Evolutionary conservation across 2,797 vertebrate species (phyloP), one percentile per base, ranked within the genome.

Genomic region (Bothrops alternatus): DNA sequence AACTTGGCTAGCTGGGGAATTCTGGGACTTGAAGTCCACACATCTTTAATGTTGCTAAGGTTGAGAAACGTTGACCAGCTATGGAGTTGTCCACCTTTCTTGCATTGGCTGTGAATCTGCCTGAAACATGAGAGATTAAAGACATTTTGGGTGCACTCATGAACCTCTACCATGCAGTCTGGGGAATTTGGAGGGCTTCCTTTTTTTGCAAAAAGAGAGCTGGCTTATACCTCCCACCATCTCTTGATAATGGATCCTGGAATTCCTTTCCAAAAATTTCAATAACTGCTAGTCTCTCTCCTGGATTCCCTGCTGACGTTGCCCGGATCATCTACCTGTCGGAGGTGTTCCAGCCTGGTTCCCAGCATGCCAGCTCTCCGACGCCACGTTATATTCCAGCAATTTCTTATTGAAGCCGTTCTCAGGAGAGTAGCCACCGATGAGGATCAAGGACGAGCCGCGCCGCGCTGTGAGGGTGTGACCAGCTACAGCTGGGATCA

Each of bases 341-440:
- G 97, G 97, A 3, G 99, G 98, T 1, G 98, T 99, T 90, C 99
- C 99, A 0, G 97, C 98, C 95, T 98, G 98, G 18, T 96, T 96
- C 37, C 97, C 97, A 0, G 98, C 95, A 0, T 97, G 98, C 99
- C 99, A 99, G 95, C 98, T 98, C 94, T 98, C 98, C 4, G 98
- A 96, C 0, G 96, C 96, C 93, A 98, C 96, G 88, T 96, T 98
- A 95, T 99, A 99, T 95, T 99, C 98, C 18, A 99, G 96, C 32
- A 99, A 96, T 78, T 98, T 98, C 95, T 98, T 98, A 97, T 99
- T 99, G 97, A 99, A 99, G 87, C 99, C 98, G 14, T 98, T 98
- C 90, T 99, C 98, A 0, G 98, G 98, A 5, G 99, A 99, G 94
- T 99, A 99, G 63, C 99, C 99, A 0, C 99, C 99, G 65, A 99